These are phyloP conservation scores for Maniola hyperantus DNA, from an alignment of 2,888 invertebrate species.

Conservation along the genomic window DNA sequence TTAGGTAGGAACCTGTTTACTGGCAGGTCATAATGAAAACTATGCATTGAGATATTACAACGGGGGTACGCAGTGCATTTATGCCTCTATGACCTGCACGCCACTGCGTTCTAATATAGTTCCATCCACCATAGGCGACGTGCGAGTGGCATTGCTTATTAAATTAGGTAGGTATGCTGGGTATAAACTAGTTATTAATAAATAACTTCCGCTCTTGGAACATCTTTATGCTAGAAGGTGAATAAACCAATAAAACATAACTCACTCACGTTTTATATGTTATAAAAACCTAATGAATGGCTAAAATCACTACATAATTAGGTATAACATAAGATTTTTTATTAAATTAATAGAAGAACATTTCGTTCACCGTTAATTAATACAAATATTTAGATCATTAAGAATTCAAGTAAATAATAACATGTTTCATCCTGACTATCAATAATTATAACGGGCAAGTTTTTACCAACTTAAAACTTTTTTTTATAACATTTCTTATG, in stretches of 20 bases:
- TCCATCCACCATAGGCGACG: too few relatives aligned
- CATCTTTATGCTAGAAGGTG: constrained; percentile 9
- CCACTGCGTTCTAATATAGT: too few relatives aligned
- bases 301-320: not conserved
- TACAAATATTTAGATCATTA: constrained; percentile 5
- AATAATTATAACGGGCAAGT: constrained; percentile 7
- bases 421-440: constrained; percentile 1
- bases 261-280: not conserved
- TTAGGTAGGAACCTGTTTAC: too few relatives aligned
- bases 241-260: constrained; percentile 25
- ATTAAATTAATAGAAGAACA: not conserved
- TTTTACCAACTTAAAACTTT: not conserved
- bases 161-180: too few relatives aligned
- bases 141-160: too few relatives aligned
- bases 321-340: not conserved
- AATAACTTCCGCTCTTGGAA: not conserved
- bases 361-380: constrained; percentile 4
- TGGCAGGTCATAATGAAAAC: too few relatives aligned
- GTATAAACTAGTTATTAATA: not conserved
- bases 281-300: constrained; percentile 7
- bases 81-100: too few relatives aligned
- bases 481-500: not conserved
- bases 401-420: constrained; percentile 15
- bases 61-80: too few relatives aligned
- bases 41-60: too few relatives aligned